Evolutionary conservation across 2,888 invertebrate species (phyloP).

Genomic region (Artemia sinica): DNA sequence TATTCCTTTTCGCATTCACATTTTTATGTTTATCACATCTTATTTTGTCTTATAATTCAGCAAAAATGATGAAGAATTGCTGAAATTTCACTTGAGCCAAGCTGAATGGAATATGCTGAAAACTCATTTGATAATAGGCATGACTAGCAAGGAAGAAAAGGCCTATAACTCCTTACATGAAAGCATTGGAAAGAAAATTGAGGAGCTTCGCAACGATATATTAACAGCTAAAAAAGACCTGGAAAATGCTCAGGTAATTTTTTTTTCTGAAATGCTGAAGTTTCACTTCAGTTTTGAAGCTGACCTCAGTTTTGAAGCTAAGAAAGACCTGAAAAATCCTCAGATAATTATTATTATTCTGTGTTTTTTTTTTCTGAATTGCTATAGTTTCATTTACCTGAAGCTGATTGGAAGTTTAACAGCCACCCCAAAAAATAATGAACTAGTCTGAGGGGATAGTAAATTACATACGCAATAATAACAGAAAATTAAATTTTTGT

Average conservation of each 20-base stretch:
- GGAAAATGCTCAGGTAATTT: constrained; percentile 1
- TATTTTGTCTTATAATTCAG: background rate
- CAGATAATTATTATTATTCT: too few relatives aligned
- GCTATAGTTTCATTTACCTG: too few relatives aligned
- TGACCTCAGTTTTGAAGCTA: too few relatives aligned
- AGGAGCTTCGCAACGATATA: background rate
- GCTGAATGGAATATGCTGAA: constrained; percentile 1
- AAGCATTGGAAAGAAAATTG: background rate
- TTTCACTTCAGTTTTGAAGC: too few relatives aligned
- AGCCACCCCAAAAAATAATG: too few relatives aligned
- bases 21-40: background rate
- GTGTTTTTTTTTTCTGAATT: too few relatives aligned
- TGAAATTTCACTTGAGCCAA: constrained; percentile 11
- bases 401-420: too few relatives aligned
- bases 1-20: background rate
- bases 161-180: background rate
- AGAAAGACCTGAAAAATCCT: too few relatives aligned
- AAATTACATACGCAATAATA: too few relatives aligned
- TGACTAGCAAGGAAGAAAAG: constrained; percentile 1
- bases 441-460: too few relatives aligned
- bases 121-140: background rate
- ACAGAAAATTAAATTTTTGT: too few relatives aligned
- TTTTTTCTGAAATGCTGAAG: too few relatives aligned
- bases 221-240: background rate
- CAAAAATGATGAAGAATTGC: constrained; percentile 14